Evolutionary conservation across 2,797 vertebrate species (phyloP).

Genomic region (Ceryle rudis): DNA sequence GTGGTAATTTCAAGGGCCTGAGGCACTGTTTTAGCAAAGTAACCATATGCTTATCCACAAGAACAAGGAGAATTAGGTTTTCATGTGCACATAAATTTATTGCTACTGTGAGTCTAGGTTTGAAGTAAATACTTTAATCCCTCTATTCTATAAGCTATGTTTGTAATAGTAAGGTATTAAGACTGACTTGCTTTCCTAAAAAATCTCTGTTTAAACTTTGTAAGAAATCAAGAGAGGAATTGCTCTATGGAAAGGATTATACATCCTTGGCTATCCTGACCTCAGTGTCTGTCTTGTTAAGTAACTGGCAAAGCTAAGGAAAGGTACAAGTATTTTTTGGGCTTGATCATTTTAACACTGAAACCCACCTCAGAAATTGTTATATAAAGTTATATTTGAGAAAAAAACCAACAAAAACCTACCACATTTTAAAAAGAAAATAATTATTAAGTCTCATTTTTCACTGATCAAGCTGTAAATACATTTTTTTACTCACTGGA

Average conservation of each 20-base stretch:
- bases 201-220: not conserved
- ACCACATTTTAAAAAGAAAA: not conserved
- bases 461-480: not conserved
- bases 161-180: not conserved
- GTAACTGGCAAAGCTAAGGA: not conserved
- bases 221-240: not conserved
- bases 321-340: not conserved
- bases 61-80: not conserved
- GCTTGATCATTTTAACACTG: not conserved
- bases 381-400: not conserved
- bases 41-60: not conserved
- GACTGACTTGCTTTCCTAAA: not conserved
- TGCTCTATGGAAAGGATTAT: not conserved
- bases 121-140: constrained; percentile 23
- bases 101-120: not conserved
- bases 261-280: not conserved
- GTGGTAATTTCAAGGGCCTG: not conserved
- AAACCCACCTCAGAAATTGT: not conserved
- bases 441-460: not conserved
- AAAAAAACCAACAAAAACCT: not conserved
- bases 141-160: not conserved
- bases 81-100: not conserved
- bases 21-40: not conserved
- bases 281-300: not conserved
- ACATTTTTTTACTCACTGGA: not conserved